A percentile compares a stretch with the other conserved stretches of the same genome.
Conservation (phyloP, 2,113 vertebrate species). For the Clinocottus analis region DNA sequence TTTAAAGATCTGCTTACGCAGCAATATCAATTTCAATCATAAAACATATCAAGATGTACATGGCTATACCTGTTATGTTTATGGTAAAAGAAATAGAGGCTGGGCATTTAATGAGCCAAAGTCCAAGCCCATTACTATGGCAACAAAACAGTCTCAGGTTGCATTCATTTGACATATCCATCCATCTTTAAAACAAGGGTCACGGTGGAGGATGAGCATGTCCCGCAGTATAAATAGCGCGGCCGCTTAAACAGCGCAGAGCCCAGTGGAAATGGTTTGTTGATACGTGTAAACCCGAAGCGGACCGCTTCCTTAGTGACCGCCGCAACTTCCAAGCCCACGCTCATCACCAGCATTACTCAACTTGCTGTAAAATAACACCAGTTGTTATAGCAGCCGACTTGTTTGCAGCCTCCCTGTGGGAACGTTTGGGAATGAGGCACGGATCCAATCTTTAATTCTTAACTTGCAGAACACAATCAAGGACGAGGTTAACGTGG, state of each 20-base stretch:
- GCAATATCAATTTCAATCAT: background rate
- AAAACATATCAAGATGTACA: background rate
- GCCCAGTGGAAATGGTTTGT: slow-evolving; percentile 60
- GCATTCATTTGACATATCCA: background rate
- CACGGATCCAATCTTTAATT: slow-evolving; percentile 42
- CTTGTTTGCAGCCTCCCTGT: slow-evolving; percentile 73
- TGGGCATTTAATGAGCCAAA: background rate
- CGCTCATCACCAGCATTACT: slow-evolving; percentile 54
- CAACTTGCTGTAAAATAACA: slow-evolving; percentile 62
- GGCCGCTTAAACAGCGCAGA: slow-evolving; percentile 36
- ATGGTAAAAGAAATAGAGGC: background rate
- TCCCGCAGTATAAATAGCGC: slow-evolving; percentile 55
- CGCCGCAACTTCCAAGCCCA: slow-evolving; percentile 47
- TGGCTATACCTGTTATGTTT: background rate
- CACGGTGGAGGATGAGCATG: slow-evolving; percentile 3
- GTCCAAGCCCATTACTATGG: slow-evolving; percentile 3
- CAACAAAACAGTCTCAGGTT: slow-evolving; percentile 1
- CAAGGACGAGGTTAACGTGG: slow-evolving; percentile 34
- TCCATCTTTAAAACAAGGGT: slow-evolving; percentile 26
- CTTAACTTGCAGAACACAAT: slow-evolving; percentile 46
- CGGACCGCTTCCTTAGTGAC: slow-evolving; percentile 70
- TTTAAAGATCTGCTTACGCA: background rate
- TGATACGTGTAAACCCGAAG: slow-evolving; percentile 60
- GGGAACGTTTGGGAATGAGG: slow-evolving; percentile 51
- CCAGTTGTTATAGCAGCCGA: slow-evolving; percentile 70